Conservation (phyloP, 2,888 invertebrate genomes). For the Philonicus albiceps region DNA sequence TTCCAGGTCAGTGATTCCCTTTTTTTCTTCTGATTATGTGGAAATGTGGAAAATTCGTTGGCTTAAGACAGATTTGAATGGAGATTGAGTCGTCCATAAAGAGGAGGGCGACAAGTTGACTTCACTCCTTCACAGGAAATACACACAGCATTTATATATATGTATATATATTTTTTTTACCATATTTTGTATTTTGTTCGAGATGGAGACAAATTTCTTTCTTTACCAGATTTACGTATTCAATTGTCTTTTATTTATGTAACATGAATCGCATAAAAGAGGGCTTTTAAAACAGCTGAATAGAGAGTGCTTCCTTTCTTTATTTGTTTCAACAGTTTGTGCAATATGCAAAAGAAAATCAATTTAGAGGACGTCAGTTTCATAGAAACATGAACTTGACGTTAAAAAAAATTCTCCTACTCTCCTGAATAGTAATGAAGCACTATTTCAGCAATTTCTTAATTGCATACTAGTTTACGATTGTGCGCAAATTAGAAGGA, state of each 20-base stretch:
- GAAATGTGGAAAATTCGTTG: background rate
- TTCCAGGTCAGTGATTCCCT: background rate
- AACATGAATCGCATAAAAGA: background rate
- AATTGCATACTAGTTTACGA: background rate
- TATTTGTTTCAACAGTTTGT: background rate
- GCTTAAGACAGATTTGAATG: background rate
- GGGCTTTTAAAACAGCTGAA: background rate
- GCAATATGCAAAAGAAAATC: background rate
- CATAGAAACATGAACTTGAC: background rate
- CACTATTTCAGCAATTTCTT: background rate
- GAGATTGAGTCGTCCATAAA: background rate
- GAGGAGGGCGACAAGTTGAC: background rate
- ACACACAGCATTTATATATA: background rate
- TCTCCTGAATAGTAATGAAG: background rate
- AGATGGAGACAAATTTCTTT: background rate
- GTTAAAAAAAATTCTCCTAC: background rate
- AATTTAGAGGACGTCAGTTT: background rate
- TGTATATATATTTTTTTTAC: background rate
- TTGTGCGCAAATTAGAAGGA: background rate
- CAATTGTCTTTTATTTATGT: background rate
- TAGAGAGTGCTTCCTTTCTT: background rate
- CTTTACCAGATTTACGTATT: background rate
- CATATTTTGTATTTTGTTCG: background rate
- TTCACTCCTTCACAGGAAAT: background rate
- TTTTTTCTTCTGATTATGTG: background rate